Conservation (phyloP, 2,797 vertebrate species). For the Sternotherus odoratus region DNA sequence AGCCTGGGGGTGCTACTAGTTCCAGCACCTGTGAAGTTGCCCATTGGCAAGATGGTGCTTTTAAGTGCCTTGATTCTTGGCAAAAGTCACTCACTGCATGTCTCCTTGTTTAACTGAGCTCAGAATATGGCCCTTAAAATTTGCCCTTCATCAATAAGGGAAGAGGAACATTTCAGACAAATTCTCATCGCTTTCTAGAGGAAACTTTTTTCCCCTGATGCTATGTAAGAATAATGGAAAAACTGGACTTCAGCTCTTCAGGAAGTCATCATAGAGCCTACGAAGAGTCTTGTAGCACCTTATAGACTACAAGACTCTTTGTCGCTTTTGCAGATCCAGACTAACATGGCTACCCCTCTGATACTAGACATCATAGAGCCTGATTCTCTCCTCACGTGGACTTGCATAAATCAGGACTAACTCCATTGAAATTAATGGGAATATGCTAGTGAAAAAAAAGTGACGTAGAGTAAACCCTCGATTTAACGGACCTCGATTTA, state of each 20-base stretch:
- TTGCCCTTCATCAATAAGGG: neutral
- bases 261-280: neutral
- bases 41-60: neutral
- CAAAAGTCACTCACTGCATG: neutral
- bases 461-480: too few relatives aligned
- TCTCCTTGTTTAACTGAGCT: neutral
- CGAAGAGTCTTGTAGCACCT: too few relatives aligned
- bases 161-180: neutral
- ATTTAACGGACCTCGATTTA: too few relatives aligned
- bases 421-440: neutral
- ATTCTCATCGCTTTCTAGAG: neutral
- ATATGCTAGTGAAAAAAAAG: neutral
- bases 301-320: too few relatives aligned
- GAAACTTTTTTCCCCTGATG: neutral
- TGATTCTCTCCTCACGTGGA: neutral
- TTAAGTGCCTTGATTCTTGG: neutral
- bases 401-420: fast-evolving
- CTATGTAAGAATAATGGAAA: neutral
- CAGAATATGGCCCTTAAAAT: neutral
- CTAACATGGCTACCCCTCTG: too few relatives aligned
- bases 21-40: too few relatives aligned
- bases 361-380: neutral
- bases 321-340: too few relatives aligned
- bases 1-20: too few relatives aligned
- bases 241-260: neutral